phyloP scores from a whole-genome alignment of 2,888 invertebrate species.

The Cosmia pyralina region DNA sequence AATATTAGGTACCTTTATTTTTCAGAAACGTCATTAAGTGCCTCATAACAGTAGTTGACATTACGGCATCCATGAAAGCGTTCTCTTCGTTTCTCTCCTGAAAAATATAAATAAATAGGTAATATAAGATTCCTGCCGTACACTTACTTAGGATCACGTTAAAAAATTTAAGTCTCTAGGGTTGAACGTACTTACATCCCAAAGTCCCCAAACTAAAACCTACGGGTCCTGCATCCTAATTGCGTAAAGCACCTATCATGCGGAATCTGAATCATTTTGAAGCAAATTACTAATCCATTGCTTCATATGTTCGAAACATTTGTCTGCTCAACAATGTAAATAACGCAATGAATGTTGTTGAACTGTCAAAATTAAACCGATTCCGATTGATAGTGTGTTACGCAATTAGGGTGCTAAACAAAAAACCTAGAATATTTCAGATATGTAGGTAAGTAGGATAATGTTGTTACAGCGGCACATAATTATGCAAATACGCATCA shows the following conservation, averaged over 20 bases:
- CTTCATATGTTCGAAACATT: too few relatives aligned
- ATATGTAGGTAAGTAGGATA: neutral
- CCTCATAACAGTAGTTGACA: slow-evolving; percentile 94
- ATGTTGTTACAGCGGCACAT: neutral
- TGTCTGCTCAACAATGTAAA: too few relatives aligned
- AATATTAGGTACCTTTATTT: slow-evolving; percentile 88
- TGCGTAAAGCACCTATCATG: too few relatives aligned
- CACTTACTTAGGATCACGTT: neutral
- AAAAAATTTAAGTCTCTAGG: neutral
- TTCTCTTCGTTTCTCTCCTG: slow-evolving; percentile 94
- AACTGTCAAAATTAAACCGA: too few relatives aligned
- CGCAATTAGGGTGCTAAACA: too few relatives aligned
- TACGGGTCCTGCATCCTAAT: too few relatives aligned
- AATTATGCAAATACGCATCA: neutral
- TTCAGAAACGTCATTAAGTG: slow-evolving; percentile 92
- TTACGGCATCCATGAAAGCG: slow-evolving; percentile 93
- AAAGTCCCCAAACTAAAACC: neutral
- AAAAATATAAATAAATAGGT: slow-evolving; percentile 44
- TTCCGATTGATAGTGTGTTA: too few relatives aligned
- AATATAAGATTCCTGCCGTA: neutral
- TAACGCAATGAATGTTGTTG: too few relatives aligned
- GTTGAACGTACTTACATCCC: neutral
- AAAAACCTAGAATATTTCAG: neutral
- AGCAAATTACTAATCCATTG: too few relatives aligned
- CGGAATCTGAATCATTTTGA: too few relatives aligned